phyloP scores from a whole-genome alignment of 1,140 invertebrate species.

The Ostrea edulis region DNA sequence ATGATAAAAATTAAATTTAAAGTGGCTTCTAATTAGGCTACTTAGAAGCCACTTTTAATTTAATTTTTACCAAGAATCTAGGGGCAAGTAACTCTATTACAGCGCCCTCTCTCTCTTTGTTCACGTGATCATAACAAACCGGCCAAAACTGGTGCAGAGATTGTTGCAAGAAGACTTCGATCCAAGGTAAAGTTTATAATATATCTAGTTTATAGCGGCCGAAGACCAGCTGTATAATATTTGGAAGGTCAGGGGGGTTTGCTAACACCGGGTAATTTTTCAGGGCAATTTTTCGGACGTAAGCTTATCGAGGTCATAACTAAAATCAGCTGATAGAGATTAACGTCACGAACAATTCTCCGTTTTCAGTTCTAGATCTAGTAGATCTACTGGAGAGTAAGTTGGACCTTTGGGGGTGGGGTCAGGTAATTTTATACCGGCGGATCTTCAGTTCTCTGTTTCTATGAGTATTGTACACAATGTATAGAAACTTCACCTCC shows the following conservation, averaged over 20 bases:
- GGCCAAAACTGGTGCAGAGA: slow-evolving; percentile 30
- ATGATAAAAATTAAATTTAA: no score
- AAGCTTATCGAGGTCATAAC: background rate
- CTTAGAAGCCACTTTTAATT: no score
- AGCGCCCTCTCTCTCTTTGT: slow-evolving; percentile 13
- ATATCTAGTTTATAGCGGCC: background rate
- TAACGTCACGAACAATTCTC: background rate
- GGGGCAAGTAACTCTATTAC: background rate
- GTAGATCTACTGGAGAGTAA: no score
- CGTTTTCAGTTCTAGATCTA: background rate
- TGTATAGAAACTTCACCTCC: background rate
- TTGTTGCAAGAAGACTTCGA: background rate
- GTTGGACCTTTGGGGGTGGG: no score
- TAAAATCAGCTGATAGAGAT: slow-evolving; percentile 2
- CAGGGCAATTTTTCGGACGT: no score
- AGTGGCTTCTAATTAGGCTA: no score
- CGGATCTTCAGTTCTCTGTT: no score
- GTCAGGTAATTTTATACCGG: no score
- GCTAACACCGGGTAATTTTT: background rate
- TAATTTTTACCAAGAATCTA: no score
- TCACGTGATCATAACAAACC: slow-evolving; percentile 33
- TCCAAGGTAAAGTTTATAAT: background rate
- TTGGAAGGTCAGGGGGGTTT: background rate
- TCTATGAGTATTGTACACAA: background rate
- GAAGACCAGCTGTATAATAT: background rate